phyloP scores from a whole-genome alignment of 2,888 invertebrate genomes.

The Pimpla rufipes region DNA sequence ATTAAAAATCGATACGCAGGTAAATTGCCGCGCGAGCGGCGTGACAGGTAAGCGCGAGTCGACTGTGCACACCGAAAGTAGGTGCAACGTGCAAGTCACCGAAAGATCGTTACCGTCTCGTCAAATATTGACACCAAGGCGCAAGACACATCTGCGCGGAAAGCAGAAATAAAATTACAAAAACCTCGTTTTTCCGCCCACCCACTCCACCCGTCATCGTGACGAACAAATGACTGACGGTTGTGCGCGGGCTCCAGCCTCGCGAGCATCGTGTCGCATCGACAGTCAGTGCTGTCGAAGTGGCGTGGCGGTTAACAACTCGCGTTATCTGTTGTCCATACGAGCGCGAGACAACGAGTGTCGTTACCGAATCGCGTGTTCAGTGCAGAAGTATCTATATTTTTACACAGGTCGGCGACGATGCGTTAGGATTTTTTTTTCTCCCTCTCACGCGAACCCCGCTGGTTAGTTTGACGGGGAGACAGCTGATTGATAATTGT shows the following conservation, averaged over 20 bases:
- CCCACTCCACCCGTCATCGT: neutral
- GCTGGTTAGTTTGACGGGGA: neutral
- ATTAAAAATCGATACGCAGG: neutral
- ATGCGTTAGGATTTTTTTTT: neutral
- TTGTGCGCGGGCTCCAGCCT: constrained; percentile 11
- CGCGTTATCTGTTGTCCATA: constrained; percentile 45
- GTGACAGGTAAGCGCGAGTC: neutral
- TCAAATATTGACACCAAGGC: constrained; percentile 18
- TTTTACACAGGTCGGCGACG: neutral
- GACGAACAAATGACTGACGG: constrained; percentile 32
- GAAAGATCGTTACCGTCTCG: neutral
- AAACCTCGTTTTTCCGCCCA: neutral
- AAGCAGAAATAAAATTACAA: neutral
- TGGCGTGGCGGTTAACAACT: constrained; percentile 43
- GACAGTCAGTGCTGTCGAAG: constrained; percentile 45
- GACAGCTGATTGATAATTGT: neutral
- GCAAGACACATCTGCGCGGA: neutral
- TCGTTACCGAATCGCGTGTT: neutral
- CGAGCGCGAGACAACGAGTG: constrained; percentile 13
- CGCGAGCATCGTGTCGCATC: constrained; percentile 30
- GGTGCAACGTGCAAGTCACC: neutral
- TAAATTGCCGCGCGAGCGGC: too few species aligned
- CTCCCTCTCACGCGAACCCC: too few species aligned
- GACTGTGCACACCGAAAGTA: neutral
- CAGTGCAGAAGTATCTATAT: neutral